These are phyloP conservation scores for Macrotrachela quadricornifera DNA, from an alignment of 1,140 invertebrate genomes.

Conservation along the genomic window DNA sequence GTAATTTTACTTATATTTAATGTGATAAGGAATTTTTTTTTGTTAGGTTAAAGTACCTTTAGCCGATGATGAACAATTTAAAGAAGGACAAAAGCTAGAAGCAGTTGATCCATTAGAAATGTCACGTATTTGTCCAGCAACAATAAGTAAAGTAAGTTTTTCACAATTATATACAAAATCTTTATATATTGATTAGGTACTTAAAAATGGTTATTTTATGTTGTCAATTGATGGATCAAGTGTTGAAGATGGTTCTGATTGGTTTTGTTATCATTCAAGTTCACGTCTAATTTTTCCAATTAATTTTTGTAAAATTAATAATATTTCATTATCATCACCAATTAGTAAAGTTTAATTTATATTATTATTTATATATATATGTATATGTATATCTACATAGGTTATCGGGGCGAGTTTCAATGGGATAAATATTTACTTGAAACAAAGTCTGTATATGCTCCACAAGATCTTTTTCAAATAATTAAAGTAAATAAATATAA, in stretches of 20 bases:
- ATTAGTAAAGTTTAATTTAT: slow-evolving; percentile 35
- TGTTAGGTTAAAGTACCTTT: too few relatives aligned
- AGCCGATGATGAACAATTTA: too few relatives aligned
- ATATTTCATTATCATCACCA: slow-evolving; percentile 61
- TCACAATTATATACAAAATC: too few relatives aligned
- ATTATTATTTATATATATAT: background rate
- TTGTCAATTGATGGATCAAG: slow-evolving; percentile 67
- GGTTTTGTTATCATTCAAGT: slow-evolving; percentile 82
- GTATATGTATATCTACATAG: slow-evolving; percentile 14
- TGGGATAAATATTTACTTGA: slow-evolving; percentile 60
- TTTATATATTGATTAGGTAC: slow-evolving; percentile 35
- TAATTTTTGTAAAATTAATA: slow-evolving; percentile 68
- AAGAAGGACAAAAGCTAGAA: slow-evolving; percentile 47
- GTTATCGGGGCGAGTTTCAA: slow-evolving; percentile 43
- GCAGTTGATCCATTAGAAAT: slow-evolving; percentile 84
- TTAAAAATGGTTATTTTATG: slow-evolving; percentile 79
- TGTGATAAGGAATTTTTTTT: too few relatives aligned
- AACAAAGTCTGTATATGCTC: slow-evolving; percentile 48
- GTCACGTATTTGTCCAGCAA: slow-evolving; percentile 76
- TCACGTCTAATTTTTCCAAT: slow-evolving; percentile 81
- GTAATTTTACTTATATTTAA: too few relatives aligned
- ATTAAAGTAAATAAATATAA: slow-evolving; percentile 5
- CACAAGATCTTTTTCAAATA: slow-evolving; percentile 48
- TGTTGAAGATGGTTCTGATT: slow-evolving; percentile 39
- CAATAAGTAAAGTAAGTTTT: slow-evolving; percentile 48